Conservation (phyloP, 37 sponge, comb jelly and placozoan genomes). For the Cliona cf. orientalis region DNA sequence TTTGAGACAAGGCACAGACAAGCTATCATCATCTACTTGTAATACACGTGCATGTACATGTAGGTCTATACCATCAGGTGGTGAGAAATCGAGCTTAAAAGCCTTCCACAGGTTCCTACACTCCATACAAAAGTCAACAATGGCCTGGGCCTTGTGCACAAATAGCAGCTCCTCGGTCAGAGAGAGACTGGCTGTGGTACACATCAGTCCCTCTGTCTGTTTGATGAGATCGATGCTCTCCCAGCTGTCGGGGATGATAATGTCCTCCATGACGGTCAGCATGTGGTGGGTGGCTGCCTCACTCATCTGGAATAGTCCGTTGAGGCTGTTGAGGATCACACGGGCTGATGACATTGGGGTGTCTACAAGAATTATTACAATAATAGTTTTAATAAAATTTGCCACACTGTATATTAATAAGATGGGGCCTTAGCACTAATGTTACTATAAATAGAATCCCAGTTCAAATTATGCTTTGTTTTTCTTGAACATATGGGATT, state of each 20-base stretch:
- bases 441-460: background rate
- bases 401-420: background rate
- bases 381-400: background rate
- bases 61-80: conserved; percentile 52
- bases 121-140: conserved; percentile 79
- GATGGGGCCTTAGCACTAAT: background rate
- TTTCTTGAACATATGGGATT: no score
- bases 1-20: no score
- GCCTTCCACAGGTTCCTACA: conserved; percentile 54
- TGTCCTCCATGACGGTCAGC: conserved; percentile 53
- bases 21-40: no score
- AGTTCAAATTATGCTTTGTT: background rate
- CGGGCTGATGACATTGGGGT: conserved; percentile 42
- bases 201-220: conserved; percentile 71
- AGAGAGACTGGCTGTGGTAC: conserved; percentile 44
- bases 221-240: conserved; percentile 71
- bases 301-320: conserved; percentile 49
- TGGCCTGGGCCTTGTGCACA: conserved; percentile 66
- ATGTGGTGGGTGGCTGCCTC: conserved; percentile 40
- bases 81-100: conserved; percentile 55
- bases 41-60: conserved; percentile 7
- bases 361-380: conserved; percentile 13
- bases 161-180: conserved; percentile 82
- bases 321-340: conserved; percentile 63
- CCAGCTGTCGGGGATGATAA: conserved; percentile 66